Evolutionary conservation across 2,113 vertebrate species (phyloP).

Genomic region (Passer montanus): DNA sequence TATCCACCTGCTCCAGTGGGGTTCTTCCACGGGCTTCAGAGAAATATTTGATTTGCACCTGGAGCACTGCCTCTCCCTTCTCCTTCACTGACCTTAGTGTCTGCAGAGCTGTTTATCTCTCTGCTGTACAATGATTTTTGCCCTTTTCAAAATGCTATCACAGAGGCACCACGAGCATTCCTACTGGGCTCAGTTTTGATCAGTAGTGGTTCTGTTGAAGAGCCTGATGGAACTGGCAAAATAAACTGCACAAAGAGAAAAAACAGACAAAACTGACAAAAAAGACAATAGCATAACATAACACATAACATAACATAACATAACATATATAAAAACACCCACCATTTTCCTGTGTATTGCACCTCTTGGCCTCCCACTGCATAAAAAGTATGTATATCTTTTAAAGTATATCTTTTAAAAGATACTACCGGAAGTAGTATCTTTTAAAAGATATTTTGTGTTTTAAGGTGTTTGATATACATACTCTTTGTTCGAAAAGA

Average conservation of each 20-base stretch:
- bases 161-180: fast-evolving
- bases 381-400: neutral
- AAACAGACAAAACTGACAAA: neutral
- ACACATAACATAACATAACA: neutral
- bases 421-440: neutral
- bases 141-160: neutral
- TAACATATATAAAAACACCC: neutral
- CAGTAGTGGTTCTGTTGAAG: neutral
- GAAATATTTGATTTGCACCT: neutral
- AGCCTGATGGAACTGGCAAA: neutral
- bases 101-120: neutral
- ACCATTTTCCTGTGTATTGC: neutral
- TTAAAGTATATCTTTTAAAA: neutral
- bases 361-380: neutral
- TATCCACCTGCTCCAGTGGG: neutral
- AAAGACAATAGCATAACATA: no score
- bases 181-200: neutral
- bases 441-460: neutral
- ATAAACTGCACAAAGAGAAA: neutral
- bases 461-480: neutral
- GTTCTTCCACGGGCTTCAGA: neutral
- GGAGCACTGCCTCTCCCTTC: neutral
- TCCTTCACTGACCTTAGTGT: neutral
- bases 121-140: neutral
- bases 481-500: neutral